Base-by-base conservation (phyloP, 1,140 invertebrate genomes). In the Meloidogyne floridensis region DNA sequence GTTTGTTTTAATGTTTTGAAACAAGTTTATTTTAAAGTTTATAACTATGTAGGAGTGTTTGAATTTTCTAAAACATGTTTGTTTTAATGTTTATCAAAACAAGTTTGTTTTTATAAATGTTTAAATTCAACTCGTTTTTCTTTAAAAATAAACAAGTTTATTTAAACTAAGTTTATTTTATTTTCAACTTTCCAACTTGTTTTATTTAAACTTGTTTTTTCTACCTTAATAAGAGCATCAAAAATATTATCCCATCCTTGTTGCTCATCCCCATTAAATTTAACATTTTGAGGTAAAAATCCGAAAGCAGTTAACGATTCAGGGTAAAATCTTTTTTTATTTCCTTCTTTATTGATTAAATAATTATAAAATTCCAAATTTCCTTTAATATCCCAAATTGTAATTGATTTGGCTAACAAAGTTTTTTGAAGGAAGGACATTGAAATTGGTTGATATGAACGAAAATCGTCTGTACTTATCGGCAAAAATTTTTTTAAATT, bases 351-450 rank as follows among this genome's bases (percentile, higher is more conserved):
- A 9, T 54, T 54, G 6, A 79, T 69, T 72, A 79, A 79, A 79
- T 79, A 79, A 70, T 72, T 32, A 43, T 71, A 79, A 47, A 79
- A 79, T 43, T 79, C 77, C 32, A 47, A n/a, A 51, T 43, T 72
- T 69, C 77, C 77, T 54, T 72, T 51, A n/a, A 79, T 32, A 51
- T 79, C 77, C 77, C 77, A 79, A 72, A 79, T 51, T 54, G 77
- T 15, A 51, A 71, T 43, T 11, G 65, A 65, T 72, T 79, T 72
- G n/a, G 20, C 18, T 15, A 69, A 3, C 10, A 79, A 54, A 11
- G 43, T 51, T 65, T 32, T 42, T 71, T 70, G 77, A 32, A 79
- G 77, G 42, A 79, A 72, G 8, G 20, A n/a, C 0, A 79, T 53
- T 51, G 77, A 51, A 43, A 72, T 11, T 18, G 77, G 77, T 47